Conservation (phyloP, 92 coral and sea anemone species). For the Porites rus region DNA sequence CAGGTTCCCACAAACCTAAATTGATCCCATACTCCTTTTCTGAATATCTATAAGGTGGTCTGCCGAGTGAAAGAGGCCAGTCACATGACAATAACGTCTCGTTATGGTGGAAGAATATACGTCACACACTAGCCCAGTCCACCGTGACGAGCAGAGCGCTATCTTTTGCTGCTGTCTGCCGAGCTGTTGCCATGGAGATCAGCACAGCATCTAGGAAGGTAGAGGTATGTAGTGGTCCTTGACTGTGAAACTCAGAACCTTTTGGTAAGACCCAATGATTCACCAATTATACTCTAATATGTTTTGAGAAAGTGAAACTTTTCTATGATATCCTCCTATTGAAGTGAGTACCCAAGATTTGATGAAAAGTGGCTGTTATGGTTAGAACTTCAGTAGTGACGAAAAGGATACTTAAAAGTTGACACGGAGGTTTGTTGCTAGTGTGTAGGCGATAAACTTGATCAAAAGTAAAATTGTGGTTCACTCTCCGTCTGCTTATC, state of each 20-base stretch:
- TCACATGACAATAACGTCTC: conserved; percentile 72
- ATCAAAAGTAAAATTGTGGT: too few species aligned
- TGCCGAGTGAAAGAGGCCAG: conserved; percentile 47
- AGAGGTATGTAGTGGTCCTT: conserved; percentile 94
- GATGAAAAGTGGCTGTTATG: too few species aligned
- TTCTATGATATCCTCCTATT: too few species aligned
- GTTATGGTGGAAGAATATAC: conserved; percentile 97
- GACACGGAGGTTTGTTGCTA: too few species aligned
- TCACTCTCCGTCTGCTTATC: too few species aligned
- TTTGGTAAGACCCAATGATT: neutral
- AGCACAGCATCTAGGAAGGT: conserved; percentile 92
- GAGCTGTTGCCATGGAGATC: conserved; percentile 91
- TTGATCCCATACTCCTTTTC: neutral
- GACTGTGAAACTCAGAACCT: neutral
- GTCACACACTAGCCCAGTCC: conserved; percentile 93
- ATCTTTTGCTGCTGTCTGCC: conserved; percentile 87
- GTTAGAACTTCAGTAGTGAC: too few species aligned
- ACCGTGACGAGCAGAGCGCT: conserved; percentile 81
- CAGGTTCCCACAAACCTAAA: too few species aligned
- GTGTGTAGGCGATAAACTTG: too few species aligned
- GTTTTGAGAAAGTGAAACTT: too few species aligned
- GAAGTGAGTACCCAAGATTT: too few species aligned
- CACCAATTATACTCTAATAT: too few species aligned
- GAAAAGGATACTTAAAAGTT: too few species aligned
- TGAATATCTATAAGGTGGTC: conserved; percentile 51